These are phyloP conservation scores for Bubo bubo DNA, from an alignment of 2,113 vertebrate genomes.

Conservation along the genomic window DNA sequence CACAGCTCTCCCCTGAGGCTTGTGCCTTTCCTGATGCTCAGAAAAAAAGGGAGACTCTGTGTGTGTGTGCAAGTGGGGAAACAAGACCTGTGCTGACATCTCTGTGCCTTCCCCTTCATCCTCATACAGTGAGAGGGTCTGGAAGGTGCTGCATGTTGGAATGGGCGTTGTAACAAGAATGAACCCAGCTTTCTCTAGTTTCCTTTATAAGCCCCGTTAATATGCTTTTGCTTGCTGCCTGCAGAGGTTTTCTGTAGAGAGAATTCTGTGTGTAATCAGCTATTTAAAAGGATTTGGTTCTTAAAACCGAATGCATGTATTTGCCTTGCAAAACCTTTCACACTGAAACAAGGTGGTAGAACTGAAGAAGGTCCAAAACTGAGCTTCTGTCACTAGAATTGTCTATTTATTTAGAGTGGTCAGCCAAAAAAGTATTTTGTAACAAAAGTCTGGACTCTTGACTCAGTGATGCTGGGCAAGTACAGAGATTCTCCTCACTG, in stretches of 20 bases:
- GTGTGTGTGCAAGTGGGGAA: background rate
- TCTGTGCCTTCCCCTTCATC: background rate
- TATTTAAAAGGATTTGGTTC: background rate
- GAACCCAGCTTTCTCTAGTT: background rate
- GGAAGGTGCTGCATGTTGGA: background rate
- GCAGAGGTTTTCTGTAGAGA: background rate
- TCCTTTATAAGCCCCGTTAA: background rate
- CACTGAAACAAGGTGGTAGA: background rate
- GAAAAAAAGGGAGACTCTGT: background rate
- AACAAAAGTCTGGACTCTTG: background rate
- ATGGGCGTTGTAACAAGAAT: background rate
- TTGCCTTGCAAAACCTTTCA: background rate
- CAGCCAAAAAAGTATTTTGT: background rate
- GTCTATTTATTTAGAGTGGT: background rate
- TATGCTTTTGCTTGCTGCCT: background rate
- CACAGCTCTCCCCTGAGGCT: background rate
- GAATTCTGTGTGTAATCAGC: background rate
- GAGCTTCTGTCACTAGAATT: background rate
- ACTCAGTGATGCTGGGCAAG: rapidly evolving
- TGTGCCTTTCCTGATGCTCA: background rate
- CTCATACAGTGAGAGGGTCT: rapidly evolving
- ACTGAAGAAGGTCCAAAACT: background rate
- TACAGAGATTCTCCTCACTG: background rate
- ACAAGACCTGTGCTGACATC: background rate
- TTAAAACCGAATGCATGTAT: background rate